Evolutionary conservation across 2,888 invertebrate species (phyloP).

Genomic region (Lasioglossum leucozonium): DNA sequence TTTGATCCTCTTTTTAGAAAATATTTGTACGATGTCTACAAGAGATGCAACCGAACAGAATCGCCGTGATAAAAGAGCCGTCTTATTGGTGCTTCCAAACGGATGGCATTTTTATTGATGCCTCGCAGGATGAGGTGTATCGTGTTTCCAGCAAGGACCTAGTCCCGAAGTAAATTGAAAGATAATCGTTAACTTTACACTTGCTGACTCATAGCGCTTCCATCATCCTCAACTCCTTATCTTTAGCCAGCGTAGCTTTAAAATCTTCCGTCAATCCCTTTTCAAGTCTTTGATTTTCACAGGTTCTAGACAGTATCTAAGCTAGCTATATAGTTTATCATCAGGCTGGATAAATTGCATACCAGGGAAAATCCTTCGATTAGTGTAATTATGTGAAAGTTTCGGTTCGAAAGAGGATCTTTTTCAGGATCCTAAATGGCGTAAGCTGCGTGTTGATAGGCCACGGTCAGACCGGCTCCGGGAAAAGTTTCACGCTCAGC

Average conservation of each 20-base stretch:
- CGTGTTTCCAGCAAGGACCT: constrained; percentile 76
- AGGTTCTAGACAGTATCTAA: too few relatives aligned
- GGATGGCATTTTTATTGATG: constrained; percentile 83
- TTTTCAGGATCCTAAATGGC: constrained; percentile 79
- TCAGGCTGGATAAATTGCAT: background rate
- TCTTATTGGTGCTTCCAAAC: constrained; percentile 83
- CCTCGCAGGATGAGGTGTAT: constrained; percentile 81
- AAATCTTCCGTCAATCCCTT: background rate
- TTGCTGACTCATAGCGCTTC: too few relatives aligned
- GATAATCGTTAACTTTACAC: background rate
- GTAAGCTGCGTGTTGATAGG: constrained; percentile 80
- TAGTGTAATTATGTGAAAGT: background rate
- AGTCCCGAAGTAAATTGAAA: constrained; percentile 78
- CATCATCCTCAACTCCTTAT: too few relatives aligned
- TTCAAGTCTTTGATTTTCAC: background rate
- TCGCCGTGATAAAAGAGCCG: constrained; percentile 55
- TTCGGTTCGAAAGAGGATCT: too few relatives aligned
- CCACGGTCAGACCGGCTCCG: constrained; percentile 84
- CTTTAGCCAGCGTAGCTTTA: too few relatives aligned
- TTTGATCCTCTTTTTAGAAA: constrained; percentile 62
- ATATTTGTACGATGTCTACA: constrained; percentile 81
- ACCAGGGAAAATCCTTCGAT: background rate
- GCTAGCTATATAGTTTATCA: too few relatives aligned
- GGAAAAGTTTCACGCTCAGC: constrained; percentile 72
- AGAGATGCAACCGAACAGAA: constrained; percentile 71